Evolutionary conservation across 2,888 invertebrate species (phyloP).

Genomic region (Minunthozetes semirufus): DNA sequence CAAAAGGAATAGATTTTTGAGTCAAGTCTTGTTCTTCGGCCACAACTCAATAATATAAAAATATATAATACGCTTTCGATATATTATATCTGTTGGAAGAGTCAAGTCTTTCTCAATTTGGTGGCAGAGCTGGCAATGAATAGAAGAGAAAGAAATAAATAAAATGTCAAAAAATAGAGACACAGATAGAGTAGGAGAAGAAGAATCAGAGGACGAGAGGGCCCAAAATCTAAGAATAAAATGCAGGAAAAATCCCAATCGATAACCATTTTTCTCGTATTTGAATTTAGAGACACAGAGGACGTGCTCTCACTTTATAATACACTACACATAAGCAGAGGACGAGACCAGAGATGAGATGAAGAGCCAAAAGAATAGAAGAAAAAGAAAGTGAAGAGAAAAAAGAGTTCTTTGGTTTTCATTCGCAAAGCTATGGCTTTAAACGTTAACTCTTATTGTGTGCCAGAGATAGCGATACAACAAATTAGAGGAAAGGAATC

Average conservation of each 20-base stretch:
- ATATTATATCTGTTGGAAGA: background rate
- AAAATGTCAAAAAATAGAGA: constrained; percentile 11
- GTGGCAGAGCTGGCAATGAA: background rate
- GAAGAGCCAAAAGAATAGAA: background rate
- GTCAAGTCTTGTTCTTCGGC: background rate
- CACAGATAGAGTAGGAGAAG: background rate
- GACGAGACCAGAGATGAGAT: background rate
- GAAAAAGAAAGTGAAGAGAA: background rate
- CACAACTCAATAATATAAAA: constrained; percentile 16
- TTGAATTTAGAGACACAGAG: constrained; percentile 12
- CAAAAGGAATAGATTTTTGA: background rate
- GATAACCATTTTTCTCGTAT: background rate
- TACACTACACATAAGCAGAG: background rate
- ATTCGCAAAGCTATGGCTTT: background rate
- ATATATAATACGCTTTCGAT: background rate
- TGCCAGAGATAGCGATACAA: constrained; percentile 16
- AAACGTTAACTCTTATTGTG: constrained; percentile 12
- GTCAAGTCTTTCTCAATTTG: too few species aligned
- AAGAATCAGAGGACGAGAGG: background rate
- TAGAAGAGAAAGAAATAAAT: background rate
- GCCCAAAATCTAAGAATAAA: background rate
- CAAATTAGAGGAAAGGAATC: constrained; percentile 12
- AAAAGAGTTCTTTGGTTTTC: background rate
- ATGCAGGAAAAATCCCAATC: background rate
- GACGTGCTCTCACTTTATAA: constrained; percentile 13